Evolutionary conservation across 2,797 vertebrate genomes (phyloP).

Genomic region (Lagorchestes hirsutus): DNA sequence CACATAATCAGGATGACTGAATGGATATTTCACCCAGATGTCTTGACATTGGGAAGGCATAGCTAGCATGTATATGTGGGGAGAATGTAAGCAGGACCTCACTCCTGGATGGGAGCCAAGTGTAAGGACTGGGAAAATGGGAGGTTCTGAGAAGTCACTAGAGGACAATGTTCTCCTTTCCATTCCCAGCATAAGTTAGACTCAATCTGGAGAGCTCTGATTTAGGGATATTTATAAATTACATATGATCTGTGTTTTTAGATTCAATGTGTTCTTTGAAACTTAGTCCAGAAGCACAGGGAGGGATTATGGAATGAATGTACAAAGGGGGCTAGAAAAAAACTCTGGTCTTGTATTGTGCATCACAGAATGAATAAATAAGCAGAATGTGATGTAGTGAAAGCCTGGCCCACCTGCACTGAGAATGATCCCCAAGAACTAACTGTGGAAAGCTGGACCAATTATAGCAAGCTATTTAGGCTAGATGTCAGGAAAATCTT

Average conservation of each 20-base stretch:
- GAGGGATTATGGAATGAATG: background rate
- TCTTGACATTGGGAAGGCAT: conserved; percentile 65
- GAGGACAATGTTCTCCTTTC: background rate
- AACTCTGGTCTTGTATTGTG: background rate
- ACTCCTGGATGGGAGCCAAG: background rate
- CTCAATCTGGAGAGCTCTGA: background rate
- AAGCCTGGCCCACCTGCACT: background rate
- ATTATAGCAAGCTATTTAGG: background rate
- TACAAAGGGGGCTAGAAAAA: background rate
- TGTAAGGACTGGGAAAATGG: background rate
- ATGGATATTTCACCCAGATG: conserved; percentile 74
- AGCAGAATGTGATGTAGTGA: background rate
- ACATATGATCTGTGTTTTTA: background rate
- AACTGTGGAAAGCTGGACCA: background rate
- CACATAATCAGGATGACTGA: conserved; percentile 67
- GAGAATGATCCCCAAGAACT: background rate
- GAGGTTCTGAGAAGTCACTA: background rate
- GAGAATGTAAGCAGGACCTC: background rate
- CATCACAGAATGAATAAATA: background rate
- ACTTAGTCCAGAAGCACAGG: background rate
- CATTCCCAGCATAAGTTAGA: background rate
- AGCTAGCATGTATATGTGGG: conserved; percentile 33
- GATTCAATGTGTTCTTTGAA: background rate
- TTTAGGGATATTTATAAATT: background rate
- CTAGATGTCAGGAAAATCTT: background rate